Evolutionary conservation across 1,140 invertebrate species (phyloP), one percentile per base, ranked within the genome.

Genomic region (Centruroides vittatus): DNA sequence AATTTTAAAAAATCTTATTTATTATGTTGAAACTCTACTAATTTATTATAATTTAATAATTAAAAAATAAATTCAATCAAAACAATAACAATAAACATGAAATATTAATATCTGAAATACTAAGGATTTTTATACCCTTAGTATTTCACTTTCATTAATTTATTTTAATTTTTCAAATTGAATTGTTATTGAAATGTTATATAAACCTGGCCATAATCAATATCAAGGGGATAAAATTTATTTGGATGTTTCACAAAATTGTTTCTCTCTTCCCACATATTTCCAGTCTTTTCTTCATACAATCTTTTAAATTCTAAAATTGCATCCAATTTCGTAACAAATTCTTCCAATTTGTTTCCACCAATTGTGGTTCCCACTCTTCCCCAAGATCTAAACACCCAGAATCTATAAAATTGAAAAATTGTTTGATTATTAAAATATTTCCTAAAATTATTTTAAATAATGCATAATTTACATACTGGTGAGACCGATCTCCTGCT

Each of bases 281-380:
- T 98, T 53, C 88, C 86, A 41, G 86, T 86, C 74, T 93, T 94
- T 35, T 98, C 90, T 47, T 74, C 67, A 74, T 89, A 98, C 0
- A 85, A 65, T 0, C 65, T 49, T 67, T 84, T 72, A 72, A 97
- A 98, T 35, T 74, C 67, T 0, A 69, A 41, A 23, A 85, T 79
- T 0, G 88, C 89, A 1, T 82, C 76, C 0, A 81, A 52, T 9
- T 84, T 64, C 0, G 70, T 62, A 7, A 62, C 10, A 65, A 78
- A 81, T 0, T 74, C 66, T 51, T 93, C 86, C 0, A 87, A 63
- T 73, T 91, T 94, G 36, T 78, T 83, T 10, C 82, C 83, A 9
- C 92, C 94, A 68, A 95, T 89, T 0, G 83, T 87, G 1, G 94
- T 98, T 8, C 95, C 93, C 68, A 97, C 93, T 65, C 95, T 79